phyloP scores from a whole-genome alignment of 2,797 vertebrate species.

The Philypnodon macrostomus region DNA sequence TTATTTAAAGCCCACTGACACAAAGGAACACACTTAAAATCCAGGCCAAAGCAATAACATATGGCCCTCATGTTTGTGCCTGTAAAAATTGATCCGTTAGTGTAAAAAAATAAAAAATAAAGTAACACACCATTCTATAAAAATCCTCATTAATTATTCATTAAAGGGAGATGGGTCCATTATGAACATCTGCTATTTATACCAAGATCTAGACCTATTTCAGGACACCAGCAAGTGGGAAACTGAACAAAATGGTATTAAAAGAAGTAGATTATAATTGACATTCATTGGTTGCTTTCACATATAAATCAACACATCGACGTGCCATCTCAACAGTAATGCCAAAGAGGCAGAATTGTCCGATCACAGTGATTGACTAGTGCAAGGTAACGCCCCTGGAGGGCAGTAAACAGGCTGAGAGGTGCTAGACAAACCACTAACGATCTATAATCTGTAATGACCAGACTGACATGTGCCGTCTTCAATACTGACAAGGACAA shows the following conservation, averaged over 20 bases:
- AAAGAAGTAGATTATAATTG: neutral
- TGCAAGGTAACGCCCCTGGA: conserved; percentile 21
- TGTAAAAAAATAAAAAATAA: neutral
- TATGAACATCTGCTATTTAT: neutral
- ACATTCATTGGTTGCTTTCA: conserved; percentile 1
- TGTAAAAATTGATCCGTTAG: neutral
- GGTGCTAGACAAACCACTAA: conserved; percentile 5
- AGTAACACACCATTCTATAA: neutral
- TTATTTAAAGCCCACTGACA: conserved; percentile 47
- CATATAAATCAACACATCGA: conserved; percentile 1
- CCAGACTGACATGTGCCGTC: conserved; percentile 10
- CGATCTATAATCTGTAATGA: conserved; percentile 36
- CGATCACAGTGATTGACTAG: conserved; percentile 37
- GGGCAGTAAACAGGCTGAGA: conserved; percentile 9
- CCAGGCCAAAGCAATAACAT: conserved; percentile 3
- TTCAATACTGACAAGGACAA: conserved; percentile 2
- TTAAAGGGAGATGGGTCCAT: neutral
- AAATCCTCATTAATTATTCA: conserved; percentile 5
- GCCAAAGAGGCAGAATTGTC: conserved; percentile 16
- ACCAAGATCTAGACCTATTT: neutral
- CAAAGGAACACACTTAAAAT: conserved; percentile 16
- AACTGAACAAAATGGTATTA: neutral
- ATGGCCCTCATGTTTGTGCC: neutral
- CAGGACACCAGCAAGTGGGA: no score
- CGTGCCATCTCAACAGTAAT: conserved; percentile 1